Base-by-base conservation (phyloP, 1,140 invertebrate genomes). In the Drosophila pruinosa region DNA sequence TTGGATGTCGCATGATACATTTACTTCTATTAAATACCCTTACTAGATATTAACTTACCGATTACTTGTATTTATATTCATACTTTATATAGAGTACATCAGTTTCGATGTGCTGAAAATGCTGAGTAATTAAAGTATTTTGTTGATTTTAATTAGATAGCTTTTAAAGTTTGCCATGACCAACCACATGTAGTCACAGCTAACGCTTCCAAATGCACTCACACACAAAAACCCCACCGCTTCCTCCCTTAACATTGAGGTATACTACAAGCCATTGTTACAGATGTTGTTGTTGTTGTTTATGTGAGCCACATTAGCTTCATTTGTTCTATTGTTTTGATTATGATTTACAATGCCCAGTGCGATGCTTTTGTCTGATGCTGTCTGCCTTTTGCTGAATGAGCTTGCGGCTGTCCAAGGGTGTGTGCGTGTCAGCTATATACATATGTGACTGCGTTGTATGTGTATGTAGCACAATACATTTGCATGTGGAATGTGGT, bases 291-390 rank as follows among this genome's bases (percentile, higher is more conserved):
- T 19, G 14, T 31, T 56, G 74, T 36, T 64, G 53, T 59, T 67
- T 68, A 68, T 72, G 47, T 72, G 82, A 50, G 72, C 71, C 78
- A 88, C 82, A 88, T 88, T 89, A 88, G 82, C 82, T 82, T 82
- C 82, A 88, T 88, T 88, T 88, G 83, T 89, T 88, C 82, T 88
- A 88, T 88, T 88, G 82, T 88, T 88, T 88, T 88, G 82, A 88
- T 89, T 88, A 83, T 88, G 82, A 86, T 86, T 86, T 86, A 86
- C 82, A 86, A 88, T 88, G 78, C 82, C 78, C 82, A 78, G 54
- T 88, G 82, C 78, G 64, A 63, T 59, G 78, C 82, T 88, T 86
- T 88, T 86, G 81, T 88, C 48, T 63, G 48, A 26, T 50, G 59
- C 21, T 53, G 48, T 53, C 48, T 54, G 31, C 73, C 65, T 74